These are phyloP conservation scores for Eumeta japonica DNA, from an alignment of 1,140 invertebrate genomes.

Conservation along the genomic window DNA sequence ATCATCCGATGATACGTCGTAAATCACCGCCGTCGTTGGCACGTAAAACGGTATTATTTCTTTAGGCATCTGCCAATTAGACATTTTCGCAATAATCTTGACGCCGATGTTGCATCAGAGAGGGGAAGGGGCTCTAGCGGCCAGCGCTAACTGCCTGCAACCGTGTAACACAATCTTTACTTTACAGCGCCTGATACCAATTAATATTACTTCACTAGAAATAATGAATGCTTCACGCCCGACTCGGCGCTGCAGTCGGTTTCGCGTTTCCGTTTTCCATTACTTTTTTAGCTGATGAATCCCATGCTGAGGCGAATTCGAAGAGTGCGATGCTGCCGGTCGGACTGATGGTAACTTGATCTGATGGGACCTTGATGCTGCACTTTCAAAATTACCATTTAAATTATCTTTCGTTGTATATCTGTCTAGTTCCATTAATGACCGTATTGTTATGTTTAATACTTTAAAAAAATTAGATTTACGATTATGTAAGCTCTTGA, in stretches of 20 bases:
- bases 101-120: slow-evolving; percentile 21
- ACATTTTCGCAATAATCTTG: slow-evolving; percentile 30
- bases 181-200: slow-evolving; percentile 34
- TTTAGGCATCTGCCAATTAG: slow-evolving; percentile 26
- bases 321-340: no score
- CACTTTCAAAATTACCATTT: no score
- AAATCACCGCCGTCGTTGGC: slow-evolving; percentile 1
- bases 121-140: slow-evolving; percentile 17
- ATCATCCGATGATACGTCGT: slow-evolving; percentile 1
- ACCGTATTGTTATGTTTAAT: no score
- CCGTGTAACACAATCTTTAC: slow-evolving; percentile 28
- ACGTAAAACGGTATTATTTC: slow-evolving; percentile 19
- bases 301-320: no score
- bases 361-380: no score
- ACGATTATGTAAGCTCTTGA: no score
- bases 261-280: slow-evolving; percentile 9
- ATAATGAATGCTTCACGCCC: slow-evolving; percentile 38
- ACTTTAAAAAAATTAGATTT: no score
- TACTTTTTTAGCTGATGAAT: no score
- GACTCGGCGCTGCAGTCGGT: slow-evolving; percentile 21
- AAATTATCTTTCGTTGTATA: no score
- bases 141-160: slow-evolving; percentile 23
- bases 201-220: slow-evolving; percentile 44
- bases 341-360: no score
- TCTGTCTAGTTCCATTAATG: no score